These are phyloP conservation scores for Gymnodraco acuticeps DNA, from an alignment of 2,797 vertebrate species.

Conservation along the genomic window DNA sequence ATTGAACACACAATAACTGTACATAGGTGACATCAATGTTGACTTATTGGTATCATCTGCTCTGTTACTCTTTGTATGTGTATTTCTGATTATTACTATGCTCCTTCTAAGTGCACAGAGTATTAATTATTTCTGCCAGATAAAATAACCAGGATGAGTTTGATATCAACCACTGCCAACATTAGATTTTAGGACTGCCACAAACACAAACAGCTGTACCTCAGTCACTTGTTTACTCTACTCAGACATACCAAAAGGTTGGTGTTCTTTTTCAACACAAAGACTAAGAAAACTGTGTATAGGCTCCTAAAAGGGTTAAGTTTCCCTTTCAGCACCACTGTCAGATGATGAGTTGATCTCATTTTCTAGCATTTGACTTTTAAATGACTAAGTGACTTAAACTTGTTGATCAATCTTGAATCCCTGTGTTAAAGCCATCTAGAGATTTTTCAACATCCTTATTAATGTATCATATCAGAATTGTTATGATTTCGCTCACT, in stretches of 20 bases:
- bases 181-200: constrained; percentile 39
- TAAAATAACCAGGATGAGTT: constrained; percentile 18
- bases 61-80: constrained; percentile 30
- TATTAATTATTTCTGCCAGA: constrained; percentile 1
- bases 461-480: constrained; percentile 11
- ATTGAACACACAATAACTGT: constrained; percentile 30
- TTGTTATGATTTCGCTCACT: constrained; percentile 20
- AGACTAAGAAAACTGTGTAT: constrained; percentile 53
- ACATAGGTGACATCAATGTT: neutral
- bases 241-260: constrained; percentile 33
- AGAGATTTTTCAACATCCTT: constrained; percentile 11
- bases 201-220: constrained; percentile 45
- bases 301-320: constrained; percentile 12
- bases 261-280: constrained; percentile 36
- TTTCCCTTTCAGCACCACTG: constrained; percentile 16
- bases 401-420: neutral
- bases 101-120: neutral
- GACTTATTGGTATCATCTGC: constrained; percentile 14
- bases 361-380: constrained; percentile 25
- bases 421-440: constrained; percentile 4
- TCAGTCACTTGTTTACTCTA: constrained; percentile 45
- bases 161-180: constrained; percentile 45
- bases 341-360: constrained; percentile 14
- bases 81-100: constrained; percentile 21
- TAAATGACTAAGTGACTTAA: constrained; percentile 8